Base-by-base conservation (phyloP, 92 coral and sea anemone genomes). In the Porites evermanni region DNA sequence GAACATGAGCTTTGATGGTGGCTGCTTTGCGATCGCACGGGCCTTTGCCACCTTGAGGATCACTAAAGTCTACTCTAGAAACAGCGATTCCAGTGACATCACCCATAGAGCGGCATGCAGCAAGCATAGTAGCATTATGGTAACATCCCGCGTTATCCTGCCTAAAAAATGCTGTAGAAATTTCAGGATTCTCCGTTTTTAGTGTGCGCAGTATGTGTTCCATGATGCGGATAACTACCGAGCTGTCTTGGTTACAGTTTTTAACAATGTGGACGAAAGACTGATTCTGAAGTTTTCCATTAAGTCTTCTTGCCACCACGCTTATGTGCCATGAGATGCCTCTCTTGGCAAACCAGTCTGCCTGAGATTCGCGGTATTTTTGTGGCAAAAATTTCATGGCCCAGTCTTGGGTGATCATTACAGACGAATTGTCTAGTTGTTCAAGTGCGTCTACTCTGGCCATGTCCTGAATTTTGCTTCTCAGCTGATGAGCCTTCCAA, bases 11-110 rank as follows among this genome's bases (percentile, higher is more conserved):
- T 75, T 93, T 93, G 56, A 93, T 87, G 44, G 89, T 87, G 47
- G 93, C 91, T 53, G 93, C 92, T 88, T 87, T 89, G 76, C 89
- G 85, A 61, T 92, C 93, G 70, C 93, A 92, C 54, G 86, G 86
- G 21, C 93, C 95, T 75, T 93, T 93, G n/a, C 95, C 95, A 16
- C 93, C 93, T 87, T 93, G 95, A 53, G 92, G 92, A 72, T 93
- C 93, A 47, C 91, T 79, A 81, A 90, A 88, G 85, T 93, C 93
- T 70, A 92, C 12, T 67, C 95, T 77, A 77, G 84, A 72, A 56
- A 89, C 81, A 38, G 77, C 79, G 24, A 87, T 86, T 58, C 90
- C 87, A 79, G 86, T 53, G 19, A 44, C 90, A 13, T 87, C 79
- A 10, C 79, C 84, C 6, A 52, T 68, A 7, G 54, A 51, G 20